Evolutionary conservation across 2,797 vertebrate species (phyloP), one percentile per base, ranked within the genome.

Genomic region (Vespertilio murinus): DNA sequence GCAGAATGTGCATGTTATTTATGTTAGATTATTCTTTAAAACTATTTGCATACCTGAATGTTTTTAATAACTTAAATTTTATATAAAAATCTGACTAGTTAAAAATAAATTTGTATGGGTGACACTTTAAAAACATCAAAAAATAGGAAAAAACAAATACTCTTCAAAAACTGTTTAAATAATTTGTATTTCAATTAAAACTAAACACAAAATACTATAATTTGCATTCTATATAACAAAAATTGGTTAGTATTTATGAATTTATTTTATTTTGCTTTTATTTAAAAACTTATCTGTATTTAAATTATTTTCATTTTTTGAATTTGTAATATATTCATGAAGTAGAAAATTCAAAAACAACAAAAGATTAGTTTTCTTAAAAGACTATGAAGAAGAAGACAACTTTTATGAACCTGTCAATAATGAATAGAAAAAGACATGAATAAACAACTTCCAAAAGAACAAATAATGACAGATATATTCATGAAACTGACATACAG

Each of bases 41-140:
- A 3, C 0, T 12, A 18, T 82, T 45, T 83, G 73, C 6, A 6
- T 67, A n/a, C 5, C 6, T 69, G 1, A 80, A n/a, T 87, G 9
- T 54, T 75, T 93, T 77, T 69, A 82, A 79, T 30, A 79, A 33
- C 45, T 85, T 96, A 40, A 59, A 94, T 71, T 89, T 93, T 87
- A 91, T 85, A 52, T 25, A 40, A 83, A 30, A 52, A 30, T 84
- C 16, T 77, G 45, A 38, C 2, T 56, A 12, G 17, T 40, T 90
- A 54, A 92, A 28, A 85, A 25, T 52, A 65, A 78, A 23, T 73
- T 84, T 88, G 20, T 64, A 23, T 84, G 22, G 22, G 33, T 64
- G 25, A 86, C 6, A 86, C 10, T 86, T 28, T 61, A 69, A 42
- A 81, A 23, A 67, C 28, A 67, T 82, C 2, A 47, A 91, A 87